Evolutionary conservation across 1,140 invertebrate genomes (phyloP), one percentile per base, ranked within the genome.

Genomic region (Eriocheir sinensis): DNA sequence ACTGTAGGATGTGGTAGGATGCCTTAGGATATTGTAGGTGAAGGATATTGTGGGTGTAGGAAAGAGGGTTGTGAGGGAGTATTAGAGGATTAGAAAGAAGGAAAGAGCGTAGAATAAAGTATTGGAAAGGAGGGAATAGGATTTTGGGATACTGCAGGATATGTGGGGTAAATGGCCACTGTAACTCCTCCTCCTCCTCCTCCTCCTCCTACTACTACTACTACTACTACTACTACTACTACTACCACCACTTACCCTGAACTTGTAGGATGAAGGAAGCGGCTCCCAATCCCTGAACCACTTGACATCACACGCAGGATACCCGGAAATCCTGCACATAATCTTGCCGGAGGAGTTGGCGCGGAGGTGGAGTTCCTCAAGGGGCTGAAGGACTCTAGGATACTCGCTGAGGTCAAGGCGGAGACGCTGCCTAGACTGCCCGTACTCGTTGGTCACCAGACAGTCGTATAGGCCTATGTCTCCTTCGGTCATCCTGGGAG

Each of bases 211-310:
- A n/a, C n/a, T n/a, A n/a, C n/a, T n/a, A n/a, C n/a, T n/a, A n/a
- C n/a, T n/a, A n/a, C n/a, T n/a, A 12, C n/a, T 80, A 2, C 12
- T 80, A 80, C 79, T 4, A n/a, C n/a, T n/a, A n/a, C n/a, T n/a
- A n/a, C n/a, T n/a, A n/a, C n/a, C 1, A 36, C 2, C 2, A 80
- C 79, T 95, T n/a, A 95, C 95, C 93, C 94, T 91, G 6, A 95
- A 40, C 9, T 89, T 85, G 85, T 93, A 92, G 38, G 91, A 89
- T 27, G 90, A 48, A 1, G 98, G 98, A 8, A 99, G 96, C 2
- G 98, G 99, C 96, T 98, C 98, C 99, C 99, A 99, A 96, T 99
- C 99, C 97, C 99, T 99, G 97, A 98, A 99, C 97, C 97, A 99
- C 96, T 98, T 99, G n/a, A 99, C 98, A 95, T 99, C 98, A 0